Base-by-base conservation (phyloP, 1,140 invertebrate genomes). In the Hydropsyche tenuis region DNA sequence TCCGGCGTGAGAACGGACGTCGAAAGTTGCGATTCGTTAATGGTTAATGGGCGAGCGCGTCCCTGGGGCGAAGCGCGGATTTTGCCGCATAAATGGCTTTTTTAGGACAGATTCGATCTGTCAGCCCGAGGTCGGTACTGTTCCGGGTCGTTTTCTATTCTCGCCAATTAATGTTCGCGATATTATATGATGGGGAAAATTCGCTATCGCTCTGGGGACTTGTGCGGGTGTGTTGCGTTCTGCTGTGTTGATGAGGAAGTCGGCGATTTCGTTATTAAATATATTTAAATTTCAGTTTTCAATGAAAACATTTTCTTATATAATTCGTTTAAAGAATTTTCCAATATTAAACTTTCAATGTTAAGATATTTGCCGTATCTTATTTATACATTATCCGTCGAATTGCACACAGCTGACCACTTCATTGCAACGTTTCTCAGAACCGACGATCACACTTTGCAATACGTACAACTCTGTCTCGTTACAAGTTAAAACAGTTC, bases 81-180 rank as follows among this genome's bases (percentile, higher is more conserved):
- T 46, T 68, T 27, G 43, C 18, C 37, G 42, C 45, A 68, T 37
- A 37, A 37, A 37, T 4, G 30, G 3, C 30, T 23, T 64, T 64
- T 68, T 68, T 48, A 68, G 65, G 65, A 68, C 22, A 68, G 65
- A 68, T 68, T 68, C 65, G 42, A 68, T 68, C 65, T 68, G 65
- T 68, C 65, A 68, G 65, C 65, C 65, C 18, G 20, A 4, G 65
- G 65, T 37, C 4, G 62, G 56, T 22, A 25, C 9, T 60, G 18
- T 60, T 60, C 56, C 56, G 56, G 56, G 56, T 60, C 22, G 56
- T 60, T 23, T 48, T 48, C 12, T 48, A 16, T 48, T 18, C 22
- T 23, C 14, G 56, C 56, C 56, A 60, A 60, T 60, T 60, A 60
- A 60, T 22, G 23, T 16, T 1, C 18, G 20, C 48, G 18, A 53